phyloP scores from a whole-genome alignment of 2,797 vertebrate species.

The Cygnus olor region DNA sequence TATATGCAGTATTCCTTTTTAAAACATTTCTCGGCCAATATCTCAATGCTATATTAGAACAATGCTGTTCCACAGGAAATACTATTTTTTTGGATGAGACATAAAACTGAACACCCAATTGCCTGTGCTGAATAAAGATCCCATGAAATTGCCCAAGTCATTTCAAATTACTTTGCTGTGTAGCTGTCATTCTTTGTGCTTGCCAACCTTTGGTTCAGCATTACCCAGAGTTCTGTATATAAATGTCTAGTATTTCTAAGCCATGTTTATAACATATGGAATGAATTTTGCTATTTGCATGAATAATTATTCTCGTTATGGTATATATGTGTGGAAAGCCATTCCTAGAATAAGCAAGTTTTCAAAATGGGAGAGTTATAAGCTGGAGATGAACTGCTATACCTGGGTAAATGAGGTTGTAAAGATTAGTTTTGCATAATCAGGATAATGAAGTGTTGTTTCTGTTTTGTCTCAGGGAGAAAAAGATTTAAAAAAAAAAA shows the following conservation, averaged over 20 bases:
- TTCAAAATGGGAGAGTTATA: neutral
- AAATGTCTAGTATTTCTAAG: neutral
- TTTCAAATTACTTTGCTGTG: neutral
- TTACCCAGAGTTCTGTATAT: neutral
- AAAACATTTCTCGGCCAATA: neutral
- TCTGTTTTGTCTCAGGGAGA: neutral
- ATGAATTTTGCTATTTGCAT: neutral
- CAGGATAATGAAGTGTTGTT: neutral
- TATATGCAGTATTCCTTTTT: neutral
- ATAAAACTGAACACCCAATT: neutral
- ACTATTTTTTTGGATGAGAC: neutral
- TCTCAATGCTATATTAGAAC: neutral
- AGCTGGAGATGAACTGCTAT: neutral
- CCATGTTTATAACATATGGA: neutral
- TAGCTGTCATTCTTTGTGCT: neutral
- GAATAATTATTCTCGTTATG: neutral
- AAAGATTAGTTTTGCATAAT: neutral
- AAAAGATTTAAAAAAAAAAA: neutral
- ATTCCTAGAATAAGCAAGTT: neutral
- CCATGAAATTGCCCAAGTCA: accelerated
- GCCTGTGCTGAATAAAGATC: neutral
- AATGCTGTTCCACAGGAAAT: accelerated
- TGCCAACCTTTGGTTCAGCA: accelerated
- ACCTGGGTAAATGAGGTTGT: neutral
- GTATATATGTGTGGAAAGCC: neutral